phyloP scores from a whole-genome alignment of 2,888 invertebrate species.

The Rotaria magnacalcarata region DNA sequence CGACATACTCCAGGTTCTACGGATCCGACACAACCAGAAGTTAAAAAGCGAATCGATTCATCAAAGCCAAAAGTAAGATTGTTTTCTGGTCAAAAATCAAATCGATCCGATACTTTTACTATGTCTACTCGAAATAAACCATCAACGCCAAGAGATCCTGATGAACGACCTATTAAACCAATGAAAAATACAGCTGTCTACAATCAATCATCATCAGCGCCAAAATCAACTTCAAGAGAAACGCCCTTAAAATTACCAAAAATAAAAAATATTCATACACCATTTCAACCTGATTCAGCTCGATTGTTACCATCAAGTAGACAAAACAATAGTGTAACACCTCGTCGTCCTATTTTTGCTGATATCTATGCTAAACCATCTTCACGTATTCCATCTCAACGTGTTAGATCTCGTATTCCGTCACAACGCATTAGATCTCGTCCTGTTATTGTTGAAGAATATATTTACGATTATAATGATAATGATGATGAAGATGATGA shows the following conservation, averaged over 20 bases:
- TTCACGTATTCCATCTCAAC: not conserved
- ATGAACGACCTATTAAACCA: constrained; percentile 21
- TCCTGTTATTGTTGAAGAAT: not conserved
- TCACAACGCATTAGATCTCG: not conserved
- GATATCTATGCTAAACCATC: not conserved
- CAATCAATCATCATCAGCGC: not conserved
- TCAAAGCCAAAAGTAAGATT: no score
- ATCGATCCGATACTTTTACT: no score
- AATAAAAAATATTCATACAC: not conserved
- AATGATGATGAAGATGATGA: no score
- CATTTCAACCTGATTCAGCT: not conserved
- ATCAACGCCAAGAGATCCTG: not conserved
- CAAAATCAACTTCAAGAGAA: no score
- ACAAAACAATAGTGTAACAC: not conserved
- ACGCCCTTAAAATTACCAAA: not conserved
- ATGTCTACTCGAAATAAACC: no score
- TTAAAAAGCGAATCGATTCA: no score
- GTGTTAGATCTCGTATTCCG: not conserved
- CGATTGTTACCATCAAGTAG: not conserved
- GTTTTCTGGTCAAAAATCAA: no score
- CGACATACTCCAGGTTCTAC: not conserved
- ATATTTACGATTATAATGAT: not conserved
- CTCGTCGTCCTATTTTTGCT: not conserved
- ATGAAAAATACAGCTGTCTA: constrained; percentile 12
- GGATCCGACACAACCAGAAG: not conserved